phyloP scores from a whole-genome alignment of 1,140 invertebrate genomes.

The Akabosia matsudoensis region DNA sequence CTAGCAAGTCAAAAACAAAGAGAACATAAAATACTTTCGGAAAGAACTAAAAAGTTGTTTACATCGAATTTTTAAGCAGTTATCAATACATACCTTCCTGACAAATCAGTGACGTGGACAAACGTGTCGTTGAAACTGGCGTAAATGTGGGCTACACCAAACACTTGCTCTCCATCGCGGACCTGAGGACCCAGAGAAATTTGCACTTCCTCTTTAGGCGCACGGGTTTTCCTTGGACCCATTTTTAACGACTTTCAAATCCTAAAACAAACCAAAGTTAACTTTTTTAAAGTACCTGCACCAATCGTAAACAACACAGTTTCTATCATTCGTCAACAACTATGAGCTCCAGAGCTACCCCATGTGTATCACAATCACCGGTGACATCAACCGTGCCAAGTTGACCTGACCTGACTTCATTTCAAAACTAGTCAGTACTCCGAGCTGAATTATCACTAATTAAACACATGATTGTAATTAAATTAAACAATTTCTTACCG shows the following conservation, averaged over 20 bases:
- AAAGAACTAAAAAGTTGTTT: background rate
- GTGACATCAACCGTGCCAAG: background rate
- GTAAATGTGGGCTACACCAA: conserved; percentile 99
- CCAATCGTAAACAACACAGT: background rate
- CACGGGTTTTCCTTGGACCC: conserved; percentile 97
- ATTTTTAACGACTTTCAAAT: conserved; percentile 60
- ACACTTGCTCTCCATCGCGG: conserved; percentile 93
- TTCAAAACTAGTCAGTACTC: background rate
- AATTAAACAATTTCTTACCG: conserved; percentile 1
- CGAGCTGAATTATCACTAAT: background rate
- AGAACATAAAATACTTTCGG: background rate
- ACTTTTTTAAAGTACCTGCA: background rate
- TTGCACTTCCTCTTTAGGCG: conserved; percentile 92
- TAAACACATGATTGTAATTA: background rate
- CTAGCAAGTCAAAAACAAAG: conserved; percentile 54
- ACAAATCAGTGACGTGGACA: conserved; percentile 98
- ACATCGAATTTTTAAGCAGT: background rate
- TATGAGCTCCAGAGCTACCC: background rate
- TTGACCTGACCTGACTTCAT: background rate
- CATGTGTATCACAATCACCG: background rate
- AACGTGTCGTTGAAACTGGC: conserved; percentile 99
- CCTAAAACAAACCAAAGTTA: background rate
- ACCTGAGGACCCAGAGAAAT: conserved; percentile 95
- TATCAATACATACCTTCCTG: conserved; percentile 70
- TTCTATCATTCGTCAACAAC: background rate